phyloP scores from a whole-genome alignment of 2,113 vertebrate genomes.

The Herpailurus yagouaroundi region DNA sequence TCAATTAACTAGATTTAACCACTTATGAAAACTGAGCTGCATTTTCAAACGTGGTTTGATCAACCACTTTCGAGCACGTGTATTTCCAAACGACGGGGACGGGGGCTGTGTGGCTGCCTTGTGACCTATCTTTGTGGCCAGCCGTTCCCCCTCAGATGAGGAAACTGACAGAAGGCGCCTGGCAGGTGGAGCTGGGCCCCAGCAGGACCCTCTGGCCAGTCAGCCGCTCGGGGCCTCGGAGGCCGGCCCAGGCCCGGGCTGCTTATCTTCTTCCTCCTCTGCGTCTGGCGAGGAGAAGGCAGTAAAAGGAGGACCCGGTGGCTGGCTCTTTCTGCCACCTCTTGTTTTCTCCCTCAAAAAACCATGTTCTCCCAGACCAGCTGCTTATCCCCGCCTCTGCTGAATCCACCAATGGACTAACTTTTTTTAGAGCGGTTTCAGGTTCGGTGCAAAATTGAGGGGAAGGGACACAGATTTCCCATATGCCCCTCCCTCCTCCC shows the following conservation, averaged over 20 bases:
- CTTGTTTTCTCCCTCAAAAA: neutral
- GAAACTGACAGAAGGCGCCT: neutral
- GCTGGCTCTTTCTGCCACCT: neutral
- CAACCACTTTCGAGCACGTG: neutral
- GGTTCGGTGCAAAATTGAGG: neutral
- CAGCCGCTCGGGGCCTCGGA: no score
- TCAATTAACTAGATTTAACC: neutral
- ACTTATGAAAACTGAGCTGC: neutral
- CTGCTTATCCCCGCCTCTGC: neutral
- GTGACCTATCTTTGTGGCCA: neutral
- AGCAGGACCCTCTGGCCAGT: neutral
- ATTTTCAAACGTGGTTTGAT: neutral
- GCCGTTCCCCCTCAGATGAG: neutral
- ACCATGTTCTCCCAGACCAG: neutral
- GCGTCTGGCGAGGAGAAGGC: neutral
- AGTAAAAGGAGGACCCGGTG: accelerated
- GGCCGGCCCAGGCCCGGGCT: no score
- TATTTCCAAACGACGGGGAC: neutral
- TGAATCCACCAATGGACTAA: neutral
- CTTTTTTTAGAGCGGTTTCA: neutral
- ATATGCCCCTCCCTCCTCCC: accelerated
- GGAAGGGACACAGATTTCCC: neutral
- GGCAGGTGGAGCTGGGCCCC: accelerated
- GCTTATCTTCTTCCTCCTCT: neutral
- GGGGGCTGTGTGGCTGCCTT: neutral